Base-by-base conservation (phyloP, 2,113 vertebrate species). In the Sphyrna mokarran region DNA sequence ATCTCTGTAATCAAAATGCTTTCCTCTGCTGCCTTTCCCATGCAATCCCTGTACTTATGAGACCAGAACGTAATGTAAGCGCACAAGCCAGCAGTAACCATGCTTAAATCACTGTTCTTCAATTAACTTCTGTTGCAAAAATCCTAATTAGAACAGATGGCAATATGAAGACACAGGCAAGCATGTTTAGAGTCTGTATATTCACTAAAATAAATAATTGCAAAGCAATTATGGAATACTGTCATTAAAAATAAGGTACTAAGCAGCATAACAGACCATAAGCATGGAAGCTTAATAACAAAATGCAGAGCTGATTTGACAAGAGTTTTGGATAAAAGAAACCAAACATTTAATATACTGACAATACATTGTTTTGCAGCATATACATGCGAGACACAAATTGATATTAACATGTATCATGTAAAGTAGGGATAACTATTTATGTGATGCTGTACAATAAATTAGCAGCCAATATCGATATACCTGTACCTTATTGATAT, bases 391-490 rank as follows among this genome's bases (percentile, higher is more conserved):
- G 43, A 72, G 68, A 95, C 68, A 76, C 43, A 76, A 95, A 95
- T 95, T 70, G 69, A 95, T 95, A 95, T 48, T 76, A 93, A 66
- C 89, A 95, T 95, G 69, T 54, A 95, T 70, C 94, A 95, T 76
- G 94, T 95, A 95, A 72, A 95, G 69, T 95, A 54, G 69, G 68
- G 69, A 95, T 95, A 95, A 95, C 68, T 72, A 95, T 95, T 95
- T 95, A 95, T 95, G 68, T 33, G 94, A 69, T 54, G 23, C 63
- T 54, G 68, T 72, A 43, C 68, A 95, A 95, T 95, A 95, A 95
- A 95, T 95, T 95, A 95, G 68, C 94, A 72, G 94, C 69, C 69
- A 95, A 76, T 95, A 95, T 95, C 54, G 94, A 95, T 95, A 95
- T 95, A 95, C 94, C 94, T 95, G 94, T 95, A 76, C 69, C 40